A percentile compares a stretch with the other conserved stretches of the same genome.
Conservation (phyloP, 2,888 invertebrate species). For the Nebria brevicollis region DNA sequence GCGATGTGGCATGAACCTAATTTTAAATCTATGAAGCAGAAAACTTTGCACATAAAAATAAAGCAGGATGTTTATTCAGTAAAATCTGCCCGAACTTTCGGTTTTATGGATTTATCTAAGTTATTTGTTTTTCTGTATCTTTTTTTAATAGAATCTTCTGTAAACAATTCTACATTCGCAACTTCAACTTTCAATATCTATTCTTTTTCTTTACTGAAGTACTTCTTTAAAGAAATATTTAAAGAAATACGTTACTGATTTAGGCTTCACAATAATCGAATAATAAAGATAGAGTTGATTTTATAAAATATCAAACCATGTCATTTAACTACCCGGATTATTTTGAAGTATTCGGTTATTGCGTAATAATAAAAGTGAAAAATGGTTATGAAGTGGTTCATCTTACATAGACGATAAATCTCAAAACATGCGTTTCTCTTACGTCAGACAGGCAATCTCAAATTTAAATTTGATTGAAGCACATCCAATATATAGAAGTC, state of each 20-base stretch:
- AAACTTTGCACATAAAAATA: constrained; percentile 17
- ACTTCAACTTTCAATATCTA: neutral
- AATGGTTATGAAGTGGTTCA: neutral
- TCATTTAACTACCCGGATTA: too few relatives aligned
- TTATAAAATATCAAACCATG: too few relatives aligned
- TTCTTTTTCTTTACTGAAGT: neutral
- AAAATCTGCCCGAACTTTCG: neutral
- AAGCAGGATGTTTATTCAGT: constrained; percentile 18
- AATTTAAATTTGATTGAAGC: neutral
- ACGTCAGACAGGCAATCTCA: neutral
- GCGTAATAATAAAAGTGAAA: neutral
- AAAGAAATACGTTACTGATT: too few relatives aligned
- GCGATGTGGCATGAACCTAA: constrained; percentile 18
- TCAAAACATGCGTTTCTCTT: neutral
- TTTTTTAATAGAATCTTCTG: neutral
- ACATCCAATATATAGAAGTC: neutral
- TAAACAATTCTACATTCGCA: neutral
- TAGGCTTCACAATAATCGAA: too few relatives aligned
- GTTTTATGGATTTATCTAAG: neutral
- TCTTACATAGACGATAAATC: neutral
- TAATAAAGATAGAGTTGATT: too few relatives aligned
- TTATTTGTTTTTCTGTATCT: constrained; percentile 14
- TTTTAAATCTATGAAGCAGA: constrained; percentile 21
- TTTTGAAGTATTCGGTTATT: too few relatives aligned
- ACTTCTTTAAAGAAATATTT: too few relatives aligned